These are phyloP conservation scores for Dolichotis patagonum DNA, from an alignment of 2,113 vertebrate genomes.

Conservation along the genomic window DNA sequence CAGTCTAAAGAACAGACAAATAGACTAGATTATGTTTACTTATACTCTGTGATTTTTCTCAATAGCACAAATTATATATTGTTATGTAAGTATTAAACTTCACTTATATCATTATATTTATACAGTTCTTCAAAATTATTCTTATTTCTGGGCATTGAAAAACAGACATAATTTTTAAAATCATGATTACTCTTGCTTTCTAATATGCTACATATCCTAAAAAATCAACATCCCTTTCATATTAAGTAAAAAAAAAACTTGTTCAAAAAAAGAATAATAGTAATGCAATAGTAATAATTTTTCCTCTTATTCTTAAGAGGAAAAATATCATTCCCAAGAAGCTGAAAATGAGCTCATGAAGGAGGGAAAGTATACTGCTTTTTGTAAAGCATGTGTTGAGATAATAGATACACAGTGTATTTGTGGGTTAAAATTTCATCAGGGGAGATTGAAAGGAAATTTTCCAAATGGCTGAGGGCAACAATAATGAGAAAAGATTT, in stretches of 20 bases:
- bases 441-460: not conserved
- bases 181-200: not conserved
- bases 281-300: too few relatives aligned
- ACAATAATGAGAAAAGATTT: not conserved
- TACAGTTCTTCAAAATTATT: constrained; percentile 9
- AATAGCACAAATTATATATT: not conserved
- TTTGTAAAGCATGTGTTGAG: not conserved
- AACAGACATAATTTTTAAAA: not conserved
- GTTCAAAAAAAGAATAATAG: not conserved
- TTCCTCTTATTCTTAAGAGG: too few relatives aligned
- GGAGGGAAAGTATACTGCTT: not conserved
- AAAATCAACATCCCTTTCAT: not conserved
- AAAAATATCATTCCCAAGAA: not conserved
- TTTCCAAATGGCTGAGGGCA: not conserved
- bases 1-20: not conserved
- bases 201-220: not conserved
- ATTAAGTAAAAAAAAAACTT: not conserved
- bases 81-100: not conserved
- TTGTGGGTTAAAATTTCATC: not conserved
- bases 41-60: not conserved
- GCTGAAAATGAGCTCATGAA: not conserved
- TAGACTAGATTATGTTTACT: not conserved
- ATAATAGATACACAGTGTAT: not conserved
- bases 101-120: not conserved
- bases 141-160: not conserved